Base-by-base conservation (phyloP, 2,113 vertebrate genomes). In the Etheostoma spectabile region DNA sequence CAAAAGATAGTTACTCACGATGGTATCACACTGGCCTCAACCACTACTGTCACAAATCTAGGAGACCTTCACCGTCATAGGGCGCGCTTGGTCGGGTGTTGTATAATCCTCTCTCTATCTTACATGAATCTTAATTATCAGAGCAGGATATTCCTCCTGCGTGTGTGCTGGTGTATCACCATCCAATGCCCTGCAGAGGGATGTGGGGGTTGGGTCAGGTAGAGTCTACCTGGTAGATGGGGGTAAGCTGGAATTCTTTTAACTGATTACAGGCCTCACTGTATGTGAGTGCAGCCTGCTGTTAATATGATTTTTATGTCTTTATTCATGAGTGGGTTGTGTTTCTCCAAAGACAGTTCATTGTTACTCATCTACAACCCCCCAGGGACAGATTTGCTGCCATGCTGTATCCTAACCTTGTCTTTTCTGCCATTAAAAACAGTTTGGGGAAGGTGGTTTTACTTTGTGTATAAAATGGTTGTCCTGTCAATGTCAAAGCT, bases 361-460 rank as follows among this genome's bases (percentile, higher is more conserved):
- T 81, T 70, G 77, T 66, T 53, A 77, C 48, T 60, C 27, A 76
- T 52, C 42, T 45, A 69, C 45, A 49, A 24, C 55, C 63, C 45
- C 56, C n/a, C 27, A 35, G 77, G 77, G 74, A 79, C 86, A 79
- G 78, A 82, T 90, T 78, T 70, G 80, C 60, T 49, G 49, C 78
- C 59, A 46, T 71, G 53, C 51, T 61, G 46, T 61, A 79, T 83
- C 53, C n/a, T 80, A 82, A 64, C 74, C 65, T 73, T 72, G 74
- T 53, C 38, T 62, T 71, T 51, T 57, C 61, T 70, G 66, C 49
- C 42, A 56, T 61, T 57, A 77, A 69, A 79, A 82, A 77, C 51
- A 46, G 74, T 82, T 78, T 70, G 57, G 22, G 22, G 5, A 27
- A 69, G 57, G 63, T 18, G 33, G 8, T 18, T 57, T 12, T 45